phyloP scores from a whole-genome alignment of 2,888 invertebrate genomes.

The Dynastes grantii region DNA sequence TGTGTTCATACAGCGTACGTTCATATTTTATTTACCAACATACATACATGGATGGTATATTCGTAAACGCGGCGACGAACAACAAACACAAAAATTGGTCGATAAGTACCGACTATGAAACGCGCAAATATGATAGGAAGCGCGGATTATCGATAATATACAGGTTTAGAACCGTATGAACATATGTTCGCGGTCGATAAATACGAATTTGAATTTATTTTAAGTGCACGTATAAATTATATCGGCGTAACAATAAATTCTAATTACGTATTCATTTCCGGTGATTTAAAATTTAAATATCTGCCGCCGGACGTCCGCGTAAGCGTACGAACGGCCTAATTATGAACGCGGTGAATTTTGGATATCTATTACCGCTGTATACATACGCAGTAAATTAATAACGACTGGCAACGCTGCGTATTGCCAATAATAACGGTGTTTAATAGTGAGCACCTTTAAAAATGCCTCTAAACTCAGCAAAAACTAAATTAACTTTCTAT shows the following conservation, averaged over 20 bases:
- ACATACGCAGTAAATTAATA: slow-evolving; percentile 24
- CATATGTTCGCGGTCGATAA: slow-evolving; percentile 14
- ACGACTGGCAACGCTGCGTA: slow-evolving; percentile 2
- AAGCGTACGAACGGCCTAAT: slow-evolving; percentile 44
- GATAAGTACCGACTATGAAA: slow-evolving; percentile 13
- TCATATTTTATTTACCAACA: slow-evolving; percentile 12
- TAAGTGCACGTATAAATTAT: slow-evolving; percentile 48
- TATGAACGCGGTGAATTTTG: slow-evolving; percentile 35
- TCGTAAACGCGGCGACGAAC: not conserved
- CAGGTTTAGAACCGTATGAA: not conserved
- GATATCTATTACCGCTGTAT: slow-evolving; percentile 40
- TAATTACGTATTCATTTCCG: slow-evolving; percentile 51
- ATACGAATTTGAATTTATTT: slow-evolving; percentile 44
- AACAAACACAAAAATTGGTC: slow-evolving; percentile 4
- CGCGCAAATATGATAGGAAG: not conserved
- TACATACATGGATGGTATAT: not conserved
- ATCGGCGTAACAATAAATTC: slow-evolving; percentile 48
- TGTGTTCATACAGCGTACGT: not conserved
- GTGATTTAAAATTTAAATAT: slow-evolving; percentile 50
- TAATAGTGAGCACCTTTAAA: too few relatives aligned
- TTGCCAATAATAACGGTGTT: too few relatives aligned
- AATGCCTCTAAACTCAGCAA: too few relatives aligned
- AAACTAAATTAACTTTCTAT: too few relatives aligned
- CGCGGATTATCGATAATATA: slow-evolving; percentile 18
- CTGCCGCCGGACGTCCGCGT: slow-evolving; percentile 3